Percentiles rank a stretch among this genome's conserved stretches.
Conservation (phyloP, 2,113 vertebrate species). For the Mirounga angustirostris region DNA sequence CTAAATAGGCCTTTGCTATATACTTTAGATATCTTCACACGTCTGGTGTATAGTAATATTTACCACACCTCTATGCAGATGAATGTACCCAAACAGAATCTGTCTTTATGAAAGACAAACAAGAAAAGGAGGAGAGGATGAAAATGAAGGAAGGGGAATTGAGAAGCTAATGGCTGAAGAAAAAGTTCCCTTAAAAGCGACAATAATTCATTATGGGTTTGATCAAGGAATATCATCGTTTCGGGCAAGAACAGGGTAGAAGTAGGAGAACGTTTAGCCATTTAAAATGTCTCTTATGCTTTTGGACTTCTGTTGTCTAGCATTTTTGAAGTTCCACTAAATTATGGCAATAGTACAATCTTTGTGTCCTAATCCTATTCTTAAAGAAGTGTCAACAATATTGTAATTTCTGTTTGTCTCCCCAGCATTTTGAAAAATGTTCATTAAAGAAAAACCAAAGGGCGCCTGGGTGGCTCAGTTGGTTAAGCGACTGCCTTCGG, state of each 20-base stretch:
- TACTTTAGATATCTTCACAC: neutral
- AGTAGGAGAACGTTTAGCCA: neutral
- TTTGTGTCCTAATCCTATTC: neutral
- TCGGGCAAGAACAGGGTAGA: neutral
- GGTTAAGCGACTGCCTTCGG: too few species aligned
- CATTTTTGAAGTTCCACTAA: neutral
- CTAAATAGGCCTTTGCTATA: neutral
- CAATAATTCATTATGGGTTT: neutral
- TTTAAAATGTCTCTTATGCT: neutral
- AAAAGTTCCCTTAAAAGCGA: neutral
- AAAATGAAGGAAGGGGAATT: neutral
- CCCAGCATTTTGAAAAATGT: conserved; percentile 56
- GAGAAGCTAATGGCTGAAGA: neutral
- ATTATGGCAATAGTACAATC: neutral
- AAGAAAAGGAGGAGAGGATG: neutral
- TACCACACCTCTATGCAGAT: neutral
- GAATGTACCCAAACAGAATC: neutral
- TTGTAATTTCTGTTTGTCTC: neutral
- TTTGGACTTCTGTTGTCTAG: neutral
- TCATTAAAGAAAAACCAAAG: conserved; percentile 78
- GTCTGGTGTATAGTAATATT: neutral
- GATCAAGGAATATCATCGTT: neutral
- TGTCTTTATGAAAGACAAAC: neutral
- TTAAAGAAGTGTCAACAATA: neutral
- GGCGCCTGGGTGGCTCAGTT: too few species aligned